Base-by-base conservation (phyloP, 1,140 invertebrate genomes). In the Idris sp. region DNA sequence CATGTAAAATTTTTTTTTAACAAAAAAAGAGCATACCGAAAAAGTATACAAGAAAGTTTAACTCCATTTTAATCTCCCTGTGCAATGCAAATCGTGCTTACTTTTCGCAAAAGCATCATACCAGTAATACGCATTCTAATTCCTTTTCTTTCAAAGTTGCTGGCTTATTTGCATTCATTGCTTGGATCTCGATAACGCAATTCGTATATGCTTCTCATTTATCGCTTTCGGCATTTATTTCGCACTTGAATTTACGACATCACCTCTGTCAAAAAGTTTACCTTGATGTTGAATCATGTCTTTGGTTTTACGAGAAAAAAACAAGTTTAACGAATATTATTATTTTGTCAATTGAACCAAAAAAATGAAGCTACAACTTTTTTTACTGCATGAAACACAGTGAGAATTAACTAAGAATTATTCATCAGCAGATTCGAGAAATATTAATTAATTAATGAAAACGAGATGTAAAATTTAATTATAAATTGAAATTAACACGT, bases 11-110 rank as follows among this genome's bases (percentile, higher is more conserved):
- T 62, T 58, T 51, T 62, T 64, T 14, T 3, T 9, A 8, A 48
- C 11, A 51, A 19, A 33, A 48, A 51, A 36, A 19, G 25, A 35
- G 9, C 2, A 6, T 8, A 4, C 16, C 4, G 49, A 33, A 72
- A 44, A 9, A 26, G 36, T 36, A 59, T 44, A 48, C 48, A 44
- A 41, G 51, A 65, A 76, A 71, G 46, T 71, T 76, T 53, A 35
- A 58, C 43, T 54, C 51, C 15, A 44, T 48, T 38, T 76, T 61
- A 59, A 65, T 76, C 49, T 62, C 25, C 15, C 18, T 1, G 15
- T 13, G 54, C 62, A 26, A 71, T 76, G 48, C 74, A 61, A 71
- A 76, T 71, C 28, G 46, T 48, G 71, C 33, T 74, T 67, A 67
- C 54, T 67, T 54, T 74, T 48, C 48, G 38, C 51, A 25, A n/a